Conservation (phyloP, 2,113 vertebrate species). For the Coracopsis vasa region DNA sequence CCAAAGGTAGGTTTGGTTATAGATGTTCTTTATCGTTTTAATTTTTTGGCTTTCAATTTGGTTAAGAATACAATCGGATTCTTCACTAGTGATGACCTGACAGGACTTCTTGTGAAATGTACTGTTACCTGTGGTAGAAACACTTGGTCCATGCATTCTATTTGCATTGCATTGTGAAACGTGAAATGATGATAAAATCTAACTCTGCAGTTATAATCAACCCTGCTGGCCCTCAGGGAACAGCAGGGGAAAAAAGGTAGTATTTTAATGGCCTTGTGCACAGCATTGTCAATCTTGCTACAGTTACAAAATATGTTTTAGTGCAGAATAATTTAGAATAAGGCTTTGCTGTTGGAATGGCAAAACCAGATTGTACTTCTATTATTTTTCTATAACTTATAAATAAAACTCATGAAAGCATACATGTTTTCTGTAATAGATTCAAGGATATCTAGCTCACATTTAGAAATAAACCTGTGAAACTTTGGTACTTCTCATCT, state of each 20-base stretch:
- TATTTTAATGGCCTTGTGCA: background rate
- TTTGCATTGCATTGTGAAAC: background rate
- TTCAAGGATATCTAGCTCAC: background rate
- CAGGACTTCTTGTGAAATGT: background rate
- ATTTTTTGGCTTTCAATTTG: background rate
- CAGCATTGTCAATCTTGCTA: background rate
- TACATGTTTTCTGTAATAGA: background rate
- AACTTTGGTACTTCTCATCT: background rate
- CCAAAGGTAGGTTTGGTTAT: background rate
- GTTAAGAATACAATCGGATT: background rate
- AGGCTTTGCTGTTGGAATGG: background rate
- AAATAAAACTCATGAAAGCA: background rate
- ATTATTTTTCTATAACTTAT: background rate
- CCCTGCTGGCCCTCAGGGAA: background rate
- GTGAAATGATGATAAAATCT: conserved; percentile 5
- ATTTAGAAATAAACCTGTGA: background rate
- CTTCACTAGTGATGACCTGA: background rate
- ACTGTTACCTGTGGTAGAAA: background rate
- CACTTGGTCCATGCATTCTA: background rate
- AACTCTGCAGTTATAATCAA: background rate
- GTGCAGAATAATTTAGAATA: background rate
- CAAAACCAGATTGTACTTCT: background rate
- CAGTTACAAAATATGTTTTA: background rate
- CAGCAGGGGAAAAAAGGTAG: background rate
- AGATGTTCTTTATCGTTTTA: background rate